phyloP scores from a whole-genome alignment of 2,113 vertebrate genomes.

The Sphyrna mokarran region DNA sequence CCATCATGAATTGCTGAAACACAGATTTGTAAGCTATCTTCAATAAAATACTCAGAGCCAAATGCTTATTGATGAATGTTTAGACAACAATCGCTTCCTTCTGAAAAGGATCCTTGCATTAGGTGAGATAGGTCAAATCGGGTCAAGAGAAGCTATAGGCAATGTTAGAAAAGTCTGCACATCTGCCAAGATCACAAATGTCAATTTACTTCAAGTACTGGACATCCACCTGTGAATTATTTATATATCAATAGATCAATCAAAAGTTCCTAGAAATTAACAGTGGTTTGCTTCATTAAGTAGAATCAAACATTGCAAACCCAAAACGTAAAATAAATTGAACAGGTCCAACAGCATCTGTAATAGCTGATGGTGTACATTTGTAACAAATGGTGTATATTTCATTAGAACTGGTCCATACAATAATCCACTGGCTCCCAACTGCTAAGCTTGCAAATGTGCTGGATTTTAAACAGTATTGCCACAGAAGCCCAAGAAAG shows the following conservation, averaged over 20 bases:
- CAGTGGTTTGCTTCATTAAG: neutral
- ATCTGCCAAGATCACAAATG: neutral
- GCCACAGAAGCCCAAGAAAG: too few species aligned
- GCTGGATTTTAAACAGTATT: too few species aligned
- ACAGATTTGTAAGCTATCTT: neutral
- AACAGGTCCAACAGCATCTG: neutral
- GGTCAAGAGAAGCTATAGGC: neutral
- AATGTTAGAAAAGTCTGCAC: too few species aligned
- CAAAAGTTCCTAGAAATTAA: neutral
- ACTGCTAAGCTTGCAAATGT: too few species aligned
- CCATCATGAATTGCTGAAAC: constrained; percentile 86
- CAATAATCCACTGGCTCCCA: too few species aligned
- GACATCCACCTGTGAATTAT: neutral
- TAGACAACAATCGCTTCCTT: neutral
- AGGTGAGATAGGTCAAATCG: neutral
- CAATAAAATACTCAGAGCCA: neutral
- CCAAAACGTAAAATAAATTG: neutral
- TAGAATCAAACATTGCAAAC: neutral
- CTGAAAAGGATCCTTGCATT: neutral
- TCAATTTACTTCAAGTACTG: neutral
- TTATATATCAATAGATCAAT: neutral
- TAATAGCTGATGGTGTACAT: too few species aligned
- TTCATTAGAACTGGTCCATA: neutral
- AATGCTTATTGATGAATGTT: neutral
- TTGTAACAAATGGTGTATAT: neutral